phyloP scores from a whole-genome alignment of 2,113 vertebrate species.

The Cathartes aura region DNA sequence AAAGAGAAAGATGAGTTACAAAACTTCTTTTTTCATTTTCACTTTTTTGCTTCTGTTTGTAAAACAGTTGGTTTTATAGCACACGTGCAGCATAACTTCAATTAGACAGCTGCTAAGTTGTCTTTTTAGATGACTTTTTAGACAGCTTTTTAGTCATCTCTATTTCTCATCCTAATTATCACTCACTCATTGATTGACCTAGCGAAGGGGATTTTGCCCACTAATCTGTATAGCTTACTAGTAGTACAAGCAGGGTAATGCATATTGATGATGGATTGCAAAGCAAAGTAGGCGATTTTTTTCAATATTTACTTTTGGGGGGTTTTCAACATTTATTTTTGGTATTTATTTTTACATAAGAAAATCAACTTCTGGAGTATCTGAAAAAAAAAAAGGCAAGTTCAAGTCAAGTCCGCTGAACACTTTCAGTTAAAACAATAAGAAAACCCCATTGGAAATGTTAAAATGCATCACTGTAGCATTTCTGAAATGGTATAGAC shows the following conservation, averaged over 20 bases:
- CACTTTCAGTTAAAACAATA: background rate
- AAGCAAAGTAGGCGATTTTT: background rate
- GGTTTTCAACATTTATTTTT: background rate
- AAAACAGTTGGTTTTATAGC: background rate
- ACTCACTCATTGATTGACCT: background rate
- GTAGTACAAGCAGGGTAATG: background rate
- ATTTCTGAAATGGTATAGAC: background rate
- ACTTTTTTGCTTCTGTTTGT: background rate
- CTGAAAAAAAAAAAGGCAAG: background rate
- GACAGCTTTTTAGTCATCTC: background rate
- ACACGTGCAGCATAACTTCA: background rate
- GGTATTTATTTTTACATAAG: background rate
- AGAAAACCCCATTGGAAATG: background rate
- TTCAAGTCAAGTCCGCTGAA: background rate
- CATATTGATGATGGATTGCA: background rate
- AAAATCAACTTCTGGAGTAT: background rate
- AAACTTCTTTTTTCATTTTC: constrained; percentile 54
- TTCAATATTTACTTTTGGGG: background rate
- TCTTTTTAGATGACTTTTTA: background rate
- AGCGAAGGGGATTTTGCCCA: background rate
- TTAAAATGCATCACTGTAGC: background rate
- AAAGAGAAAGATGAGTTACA: constrained; percentile 17
- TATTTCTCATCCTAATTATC: background rate
- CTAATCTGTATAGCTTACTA: background rate
- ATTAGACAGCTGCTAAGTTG: background rate